Evolutionary conservation across 2,113 vertebrate genomes (phyloP), one percentile per base, ranked within the genome.

Genomic region (Tor tambroides): DNA sequence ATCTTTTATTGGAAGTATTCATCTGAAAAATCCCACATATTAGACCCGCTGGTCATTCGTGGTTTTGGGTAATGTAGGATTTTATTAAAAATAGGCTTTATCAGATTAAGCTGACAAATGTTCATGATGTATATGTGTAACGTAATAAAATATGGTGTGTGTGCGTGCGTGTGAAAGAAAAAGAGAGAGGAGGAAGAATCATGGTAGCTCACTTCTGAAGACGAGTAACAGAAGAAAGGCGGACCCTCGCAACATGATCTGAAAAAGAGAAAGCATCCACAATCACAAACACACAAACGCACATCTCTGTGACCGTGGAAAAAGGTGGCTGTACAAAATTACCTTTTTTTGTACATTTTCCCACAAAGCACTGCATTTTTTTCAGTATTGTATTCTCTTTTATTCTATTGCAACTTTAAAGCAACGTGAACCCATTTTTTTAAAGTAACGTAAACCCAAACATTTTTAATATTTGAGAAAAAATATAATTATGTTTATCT

Each of bases 161-260:
- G 32, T 46, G 26, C 46, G 14, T 26, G 32, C n/a, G 19, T 59
- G 32, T 72, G 32, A 67, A 30, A 30, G 32, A 30, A 10, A 51
- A 3, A 15, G 30, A 67, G 76, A 35, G 76, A 38, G 83, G 26
- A n/a, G 7, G 19, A 12, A 56, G 38, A n/a, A 75, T 75, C 56
- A 43, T n/a, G 35, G 65, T 65, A 72, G 78, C 90, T 90, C 77
- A 90, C 90, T 80, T 86, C 51, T 83, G 56, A 87, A 81, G 80
- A 77, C 51, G n/a, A 90, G 46, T 12, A 85, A 65, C 14, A 90
- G 17, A 49, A 87, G 88, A 59, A 90, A 26, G 17, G 69, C 38
- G 43, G 28, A 15, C 49, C 38, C 41, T 65, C 49, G 56, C 59
- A 83, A 85, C 59, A 82, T 8, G 54, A 80, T 88, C 90, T 90